Base-by-base conservation (phyloP, 2,797 vertebrate species). In the Bradypodion ventrale region DNA sequence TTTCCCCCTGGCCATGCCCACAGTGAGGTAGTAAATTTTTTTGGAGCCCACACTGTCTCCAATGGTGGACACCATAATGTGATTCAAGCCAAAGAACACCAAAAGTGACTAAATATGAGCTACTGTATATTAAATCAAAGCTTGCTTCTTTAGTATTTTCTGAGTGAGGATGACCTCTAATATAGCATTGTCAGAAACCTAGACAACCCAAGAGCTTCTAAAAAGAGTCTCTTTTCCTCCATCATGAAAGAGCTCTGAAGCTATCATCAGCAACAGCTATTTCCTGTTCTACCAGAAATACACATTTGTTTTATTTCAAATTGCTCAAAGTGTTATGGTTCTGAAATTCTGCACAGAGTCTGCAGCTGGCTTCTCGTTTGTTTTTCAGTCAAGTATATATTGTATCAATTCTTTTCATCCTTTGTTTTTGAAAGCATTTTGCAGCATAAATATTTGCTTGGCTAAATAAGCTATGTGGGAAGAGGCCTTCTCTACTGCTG, bases 131-230 rank as follows among this genome's bases (percentile, higher is more conserved):
- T n/a, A 83, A 90, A 93, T 92, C 70, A 75, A 90, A 87, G 83
- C 35, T 73, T 35, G 78, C 91, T 72, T 87, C 83, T 1, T 16
- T 79, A 37, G 49, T 3, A 0, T 85, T 69, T 89, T 78, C 77
- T 78, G 79, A 86, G 44, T 84, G 84, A 0, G 5, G 75, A 75
- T 87, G 88, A 91, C 74, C 81, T 88, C 88, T 85, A 90, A 89
- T 88, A 88, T 83, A 87, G 84, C 40, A 9, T 86, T 90, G 81
- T 89, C 83, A 85, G 87, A 90, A 87, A 79, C 15, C 83, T 85
- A 82, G 74, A 83, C 63, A 3, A 35, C 81, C 89, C 72, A 0
- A 74, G 65, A 13, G 78, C 87, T 90, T 87, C 88, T 66, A 92
- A 91, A 84, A 86, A 65, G 59, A 70, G 37, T 87, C 89, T 1